Evolutionary conservation across 1,140 invertebrate genomes (phyloP).

Genomic region (Drosophila seguyi): DNA sequence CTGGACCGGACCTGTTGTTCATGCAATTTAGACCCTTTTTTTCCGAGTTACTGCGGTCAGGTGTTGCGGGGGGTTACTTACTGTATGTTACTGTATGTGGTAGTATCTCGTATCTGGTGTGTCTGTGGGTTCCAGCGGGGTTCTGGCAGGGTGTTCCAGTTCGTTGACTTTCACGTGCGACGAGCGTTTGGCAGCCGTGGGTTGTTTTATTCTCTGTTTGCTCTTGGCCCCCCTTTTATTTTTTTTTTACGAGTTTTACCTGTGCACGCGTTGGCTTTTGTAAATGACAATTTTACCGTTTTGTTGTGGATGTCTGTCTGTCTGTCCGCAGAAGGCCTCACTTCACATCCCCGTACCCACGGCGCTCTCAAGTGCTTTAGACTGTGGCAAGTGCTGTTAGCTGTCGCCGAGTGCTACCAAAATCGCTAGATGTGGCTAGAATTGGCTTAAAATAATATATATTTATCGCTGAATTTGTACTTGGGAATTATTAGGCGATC

Average conservation of each 20-base stretch:
- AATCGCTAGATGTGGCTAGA: slow-evolving; percentile 19
- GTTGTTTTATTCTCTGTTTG: slow-evolving; percentile 40
- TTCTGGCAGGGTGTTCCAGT: slow-evolving; percentile 62
- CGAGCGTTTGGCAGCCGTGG: slow-evolving; percentile 47
- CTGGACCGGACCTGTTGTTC: slow-evolving; percentile 50
- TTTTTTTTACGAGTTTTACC: slow-evolving; percentile 35
- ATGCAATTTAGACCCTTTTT: slow-evolving; percentile 66
- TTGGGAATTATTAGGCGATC: not conserved
- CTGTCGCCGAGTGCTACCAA: slow-evolving; percentile 6
- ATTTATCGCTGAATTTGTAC: not conserved
- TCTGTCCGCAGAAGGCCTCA: slow-evolving; percentile 28
- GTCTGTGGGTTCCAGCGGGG: slow-evolving; percentile 6
- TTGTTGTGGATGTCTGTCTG: slow-evolving; percentile 54
- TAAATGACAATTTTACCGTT: slow-evolving; percentile 82
- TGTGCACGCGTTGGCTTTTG: slow-evolving; percentile 65
- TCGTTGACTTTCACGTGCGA: slow-evolving; percentile 79
- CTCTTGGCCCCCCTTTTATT: slow-evolving; percentile 18
- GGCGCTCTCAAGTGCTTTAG: slow-evolving; percentile 55
- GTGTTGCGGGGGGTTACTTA: slow-evolving; percentile 22
- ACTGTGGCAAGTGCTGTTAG: slow-evolving; percentile 34
- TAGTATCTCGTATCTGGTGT: slow-evolving; percentile 13
- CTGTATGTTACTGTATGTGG: not conserved
- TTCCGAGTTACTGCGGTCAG: slow-evolving; percentile 25
- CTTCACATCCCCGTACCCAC: slow-evolving; percentile 8
- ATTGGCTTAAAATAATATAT: not conserved